Evolutionary conservation across 2,113 vertebrate genomes (phyloP).

Genomic region (Gallinago paraguaiae): DNA sequence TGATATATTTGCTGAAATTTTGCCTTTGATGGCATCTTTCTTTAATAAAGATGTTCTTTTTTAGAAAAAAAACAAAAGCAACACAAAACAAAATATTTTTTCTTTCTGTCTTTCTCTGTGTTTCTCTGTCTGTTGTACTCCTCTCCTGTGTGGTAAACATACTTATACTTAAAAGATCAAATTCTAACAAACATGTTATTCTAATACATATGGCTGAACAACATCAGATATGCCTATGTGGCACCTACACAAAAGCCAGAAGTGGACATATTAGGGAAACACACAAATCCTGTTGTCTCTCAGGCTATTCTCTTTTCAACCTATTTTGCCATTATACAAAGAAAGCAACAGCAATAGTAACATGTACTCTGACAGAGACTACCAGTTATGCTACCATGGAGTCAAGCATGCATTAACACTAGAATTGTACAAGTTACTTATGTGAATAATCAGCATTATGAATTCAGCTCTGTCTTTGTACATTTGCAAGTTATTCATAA

Average conservation of each 20-base stretch:
- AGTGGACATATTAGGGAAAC: not conserved
- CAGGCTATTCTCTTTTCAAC: not conserved
- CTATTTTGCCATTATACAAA: not conserved
- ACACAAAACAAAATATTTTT: not conserved
- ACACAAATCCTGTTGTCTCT: not conserved
- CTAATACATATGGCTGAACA: not conserved
- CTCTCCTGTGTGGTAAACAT: not conserved
- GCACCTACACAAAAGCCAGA: not conserved
- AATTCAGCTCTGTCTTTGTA: not conserved
- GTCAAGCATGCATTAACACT: not conserved
- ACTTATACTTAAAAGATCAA: not conserved
- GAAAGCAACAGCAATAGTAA: not conserved
- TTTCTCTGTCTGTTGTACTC: not conserved
- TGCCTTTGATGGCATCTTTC: not conserved
- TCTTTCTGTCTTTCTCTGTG: not conserved
- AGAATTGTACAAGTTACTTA: not conserved
- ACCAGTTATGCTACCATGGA: not conserved
- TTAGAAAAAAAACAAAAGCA: not conserved
- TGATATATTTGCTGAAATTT: not conserved
- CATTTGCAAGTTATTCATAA: not conserved
- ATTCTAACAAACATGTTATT: not conserved
- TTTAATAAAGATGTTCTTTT: not conserved
- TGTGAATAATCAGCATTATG: not conserved
- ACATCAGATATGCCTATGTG: not conserved
- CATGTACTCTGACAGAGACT: not conserved